Base-by-base conservation (phyloP, 2,113 vertebrate species). In the Cebidichthys violaceus region DNA sequence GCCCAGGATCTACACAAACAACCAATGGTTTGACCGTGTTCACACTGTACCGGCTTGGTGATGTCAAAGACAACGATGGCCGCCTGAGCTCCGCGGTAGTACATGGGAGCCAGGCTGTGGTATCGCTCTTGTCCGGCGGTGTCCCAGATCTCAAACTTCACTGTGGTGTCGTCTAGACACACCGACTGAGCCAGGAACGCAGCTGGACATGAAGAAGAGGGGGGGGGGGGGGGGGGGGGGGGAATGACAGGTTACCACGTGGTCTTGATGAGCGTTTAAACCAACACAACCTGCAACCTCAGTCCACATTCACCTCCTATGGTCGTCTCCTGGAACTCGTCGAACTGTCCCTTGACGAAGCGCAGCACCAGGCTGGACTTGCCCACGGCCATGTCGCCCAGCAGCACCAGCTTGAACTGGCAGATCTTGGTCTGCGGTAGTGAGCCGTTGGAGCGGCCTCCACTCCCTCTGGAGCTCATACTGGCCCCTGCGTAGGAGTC, bases 121-220 rank as follows among this genome's bases (percentile, higher is more conserved):
- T 96, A 96, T 22, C 96, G 93, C 89, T 96, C 96, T 61, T 96
- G 96, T 55, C 96, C 96, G 0, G 96, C 96, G 0, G 96, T 96
- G 93, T 96, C 96, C 96, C 96, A 96, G 89, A 96, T 96, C 91
- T 96, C 96, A 93, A 96, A 96, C 94, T 96, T 96, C 75, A 96
- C 96, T 0, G 96, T 96, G 72, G 96, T 96, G 79, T 96, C 96
- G 2, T 96, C 96, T 29, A 96, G 78, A 88, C 96, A 96, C 86
- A 96, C 96, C 0, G 96, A 96, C 94, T 96, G 96, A n/a, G 96
- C 96, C 90, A 96, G 84, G 87, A 96, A 96, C 0, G 96, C 96
- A 83, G 96, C 96, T 96, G 88, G 33, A 86, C 22, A 65, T 0
- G 57, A 2, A 54, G 47, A n/a, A 13, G 2, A 3, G 50, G 4